These are phyloP conservation scores for Atrina japonica DNA, from an alignment of 2,888 invertebrate species.

Conservation along the genomic window DNA sequence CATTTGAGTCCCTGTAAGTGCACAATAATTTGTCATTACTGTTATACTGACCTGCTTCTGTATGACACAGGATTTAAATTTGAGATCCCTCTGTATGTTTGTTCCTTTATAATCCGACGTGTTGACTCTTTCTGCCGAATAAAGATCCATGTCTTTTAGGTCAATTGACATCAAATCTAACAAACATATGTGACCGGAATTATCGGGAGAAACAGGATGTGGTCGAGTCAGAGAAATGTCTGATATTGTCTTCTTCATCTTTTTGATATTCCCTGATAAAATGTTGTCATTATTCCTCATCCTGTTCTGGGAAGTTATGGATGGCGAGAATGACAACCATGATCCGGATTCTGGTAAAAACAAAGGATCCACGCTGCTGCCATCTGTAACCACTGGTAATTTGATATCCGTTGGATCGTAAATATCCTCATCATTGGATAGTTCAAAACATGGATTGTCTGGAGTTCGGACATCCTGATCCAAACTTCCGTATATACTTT, in stretches of 20 bases:
- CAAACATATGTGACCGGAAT: conserved; percentile 82
- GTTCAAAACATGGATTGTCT: conserved; percentile 28
- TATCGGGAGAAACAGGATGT: conserved; percentile 17
- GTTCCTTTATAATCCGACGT: conserved; percentile 59
- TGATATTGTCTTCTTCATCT: conserved; percentile 18
- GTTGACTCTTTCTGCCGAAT: conserved; percentile 83
- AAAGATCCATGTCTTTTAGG: conserved; percentile 89
- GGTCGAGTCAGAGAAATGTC: conserved; percentile 4
- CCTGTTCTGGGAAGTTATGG: conserved; percentile 9
- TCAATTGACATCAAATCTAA: conserved; percentile 89
- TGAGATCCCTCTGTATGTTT: conserved; percentile 63
- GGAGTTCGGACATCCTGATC: conserved; percentile 68
- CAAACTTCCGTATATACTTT: conserved; percentile 77
- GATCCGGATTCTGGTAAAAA: conserved; percentile 29
- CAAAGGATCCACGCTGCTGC: conserved; percentile 36
- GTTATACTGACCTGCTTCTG: conserved; percentile 72
- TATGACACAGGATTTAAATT: conserved; percentile 78
- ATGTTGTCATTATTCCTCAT: not conserved
- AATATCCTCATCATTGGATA: conserved; percentile 37
- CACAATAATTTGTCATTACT: too few relatives aligned
- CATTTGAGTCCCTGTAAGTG: too few relatives aligned
- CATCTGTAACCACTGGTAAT: conserved; percentile 47
- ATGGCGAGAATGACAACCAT: conserved; percentile 9
- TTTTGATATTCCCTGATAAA: not conserved
- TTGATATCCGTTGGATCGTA: conserved; percentile 48